These are phyloP conservation scores for Tubulanus polymorphus DNA, from an alignment of 2,888 invertebrate species.

Conservation along the genomic window DNA sequence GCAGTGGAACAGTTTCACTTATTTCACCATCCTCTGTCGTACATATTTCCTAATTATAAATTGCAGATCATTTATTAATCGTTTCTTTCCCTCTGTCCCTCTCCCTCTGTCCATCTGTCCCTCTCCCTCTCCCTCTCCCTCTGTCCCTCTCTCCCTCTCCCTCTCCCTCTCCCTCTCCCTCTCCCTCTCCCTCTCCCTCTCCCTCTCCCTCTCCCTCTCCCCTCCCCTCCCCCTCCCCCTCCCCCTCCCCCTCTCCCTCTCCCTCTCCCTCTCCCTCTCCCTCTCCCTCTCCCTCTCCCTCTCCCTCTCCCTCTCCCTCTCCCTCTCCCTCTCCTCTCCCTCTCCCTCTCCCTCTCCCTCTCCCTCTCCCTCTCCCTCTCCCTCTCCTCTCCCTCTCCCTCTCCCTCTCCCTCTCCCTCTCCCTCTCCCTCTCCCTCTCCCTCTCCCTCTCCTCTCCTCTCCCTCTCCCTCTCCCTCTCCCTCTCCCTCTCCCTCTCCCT, in stretches of 20 bases:
- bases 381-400: background rate
- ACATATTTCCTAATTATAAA: too few relatives aligned
- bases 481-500: background rate
- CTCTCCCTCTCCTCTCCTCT: background rate
- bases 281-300: background rate
- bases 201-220: background rate
- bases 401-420: conserved; percentile 2
- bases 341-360: too few relatives aligned
- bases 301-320: too few relatives aligned
- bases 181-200: background rate
- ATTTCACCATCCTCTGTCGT: too few relatives aligned
- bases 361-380: too few relatives aligned
- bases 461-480: background rate
- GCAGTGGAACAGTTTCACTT: too few relatives aligned
- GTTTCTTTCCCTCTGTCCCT: too few relatives aligned
- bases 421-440: conserved; percentile 3
- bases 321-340: too few relatives aligned
- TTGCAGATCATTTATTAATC: too few relatives aligned
- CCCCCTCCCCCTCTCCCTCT: background rate
- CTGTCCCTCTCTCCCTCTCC: too few relatives aligned
- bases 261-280: background rate
- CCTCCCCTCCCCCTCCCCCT: conserved; percentile 1
- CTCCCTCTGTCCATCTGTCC: too few relatives aligned
- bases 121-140: too few relatives aligned
- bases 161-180: background rate